Conservation (phyloP, 2,888 invertebrate species). For the Agrypnus murinus region DNA sequence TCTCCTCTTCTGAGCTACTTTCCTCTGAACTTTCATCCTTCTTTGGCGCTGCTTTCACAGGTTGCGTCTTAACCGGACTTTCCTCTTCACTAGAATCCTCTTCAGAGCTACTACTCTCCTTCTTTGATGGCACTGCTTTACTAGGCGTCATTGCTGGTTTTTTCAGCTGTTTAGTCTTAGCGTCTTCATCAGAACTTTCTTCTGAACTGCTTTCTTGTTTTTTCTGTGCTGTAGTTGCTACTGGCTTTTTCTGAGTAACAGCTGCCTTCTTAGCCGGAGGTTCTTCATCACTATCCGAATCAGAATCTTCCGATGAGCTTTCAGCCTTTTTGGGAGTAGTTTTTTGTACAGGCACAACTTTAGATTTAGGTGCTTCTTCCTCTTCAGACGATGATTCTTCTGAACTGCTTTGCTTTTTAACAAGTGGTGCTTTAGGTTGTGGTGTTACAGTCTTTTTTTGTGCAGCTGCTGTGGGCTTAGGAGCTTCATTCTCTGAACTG, state of each 20-base stretch:
- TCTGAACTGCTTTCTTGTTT: conserved; percentile 66
- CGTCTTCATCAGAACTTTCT: conserved; percentile 66
- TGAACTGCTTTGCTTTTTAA: conserved; percentile 66
- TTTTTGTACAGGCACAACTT: conserved; percentile 55
- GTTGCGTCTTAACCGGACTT: conserved; percentile 54
- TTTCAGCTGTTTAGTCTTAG: conserved; percentile 45
- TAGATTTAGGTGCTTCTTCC: conserved; percentile 59
- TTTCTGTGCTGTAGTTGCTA: conserved; percentile 51
- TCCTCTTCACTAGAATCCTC: conserved; percentile 60
- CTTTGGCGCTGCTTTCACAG: conserved; percentile 55
- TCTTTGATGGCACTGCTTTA: conserved; percentile 43
- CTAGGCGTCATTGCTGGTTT: conserved; percentile 56
- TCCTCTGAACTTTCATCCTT: conserved; percentile 57
- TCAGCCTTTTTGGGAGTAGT: conserved; percentile 38
- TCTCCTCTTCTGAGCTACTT: conserved; percentile 66
- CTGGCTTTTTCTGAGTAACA: conserved; percentile 46
- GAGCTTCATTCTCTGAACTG: conserved; percentile 68
- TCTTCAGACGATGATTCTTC: conserved; percentile 69
- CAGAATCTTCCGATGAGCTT: conserved; percentile 58
- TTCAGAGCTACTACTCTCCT: conserved; percentile 53
- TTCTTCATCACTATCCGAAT: conserved; percentile 67
- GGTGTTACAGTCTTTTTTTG: conserved; percentile 54
- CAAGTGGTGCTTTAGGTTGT: conserved; percentile 40
- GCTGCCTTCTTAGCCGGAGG: conserved; percentile 56
- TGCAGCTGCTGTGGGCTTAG: conserved; percentile 65